Percentiles rank a stretch among this genome's conserved stretches.
Evolutionary conservation across 2,888 invertebrate species (phyloP).

Genomic region (Hirtodrosophila cameraria): DNA sequence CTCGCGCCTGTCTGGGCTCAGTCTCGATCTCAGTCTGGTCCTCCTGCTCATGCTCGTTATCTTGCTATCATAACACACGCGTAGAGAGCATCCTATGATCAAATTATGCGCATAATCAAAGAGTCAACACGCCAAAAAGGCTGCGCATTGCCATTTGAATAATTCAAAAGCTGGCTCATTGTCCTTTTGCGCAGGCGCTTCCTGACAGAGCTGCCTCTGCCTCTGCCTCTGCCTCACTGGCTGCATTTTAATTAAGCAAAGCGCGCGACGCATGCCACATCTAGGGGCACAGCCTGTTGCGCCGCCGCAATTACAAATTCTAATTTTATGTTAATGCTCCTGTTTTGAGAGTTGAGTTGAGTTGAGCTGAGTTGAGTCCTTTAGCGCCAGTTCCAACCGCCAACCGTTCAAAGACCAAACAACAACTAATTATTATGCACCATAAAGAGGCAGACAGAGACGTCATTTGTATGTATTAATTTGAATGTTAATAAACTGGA

Average conservation of each 20-base stretch:
- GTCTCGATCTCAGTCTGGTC: too few species aligned
- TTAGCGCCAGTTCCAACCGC: constrained; percentile 50
- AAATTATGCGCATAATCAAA: constrained; percentile 83
- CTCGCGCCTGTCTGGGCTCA: constrained; percentile 41
- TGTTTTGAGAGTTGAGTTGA: constrained; percentile 41
- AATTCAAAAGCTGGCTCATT: constrained; percentile 77
- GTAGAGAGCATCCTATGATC: constrained; percentile 38
- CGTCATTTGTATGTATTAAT: constrained; percentile 79
- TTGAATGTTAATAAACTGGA: constrained; percentile 82
- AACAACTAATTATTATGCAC: constrained; percentile 79
- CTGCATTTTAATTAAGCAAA: constrained; percentile 80
- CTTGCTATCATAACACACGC: constrained; percentile 61
- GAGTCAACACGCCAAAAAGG: constrained; percentile 76
- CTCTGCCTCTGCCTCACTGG: constrained; percentile 20
- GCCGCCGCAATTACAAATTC: constrained; percentile 83
- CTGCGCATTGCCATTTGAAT: constrained; percentile 73
- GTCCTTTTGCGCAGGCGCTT: constrained; percentile 77
- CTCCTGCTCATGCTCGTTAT: too few species aligned
- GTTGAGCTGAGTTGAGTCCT: constrained; percentile 30
- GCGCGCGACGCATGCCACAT: constrained; percentile 74
- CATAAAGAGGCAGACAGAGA: constrained; percentile 63
- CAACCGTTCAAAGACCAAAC: too few species aligned
- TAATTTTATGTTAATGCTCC: constrained; percentile 82
- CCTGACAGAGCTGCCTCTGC: constrained; percentile 17
- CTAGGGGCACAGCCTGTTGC: constrained; percentile 72